Evolutionary conservation across 2,797 vertebrate genomes (phyloP).

Genomic region (Acanthis flammea): DNA sequence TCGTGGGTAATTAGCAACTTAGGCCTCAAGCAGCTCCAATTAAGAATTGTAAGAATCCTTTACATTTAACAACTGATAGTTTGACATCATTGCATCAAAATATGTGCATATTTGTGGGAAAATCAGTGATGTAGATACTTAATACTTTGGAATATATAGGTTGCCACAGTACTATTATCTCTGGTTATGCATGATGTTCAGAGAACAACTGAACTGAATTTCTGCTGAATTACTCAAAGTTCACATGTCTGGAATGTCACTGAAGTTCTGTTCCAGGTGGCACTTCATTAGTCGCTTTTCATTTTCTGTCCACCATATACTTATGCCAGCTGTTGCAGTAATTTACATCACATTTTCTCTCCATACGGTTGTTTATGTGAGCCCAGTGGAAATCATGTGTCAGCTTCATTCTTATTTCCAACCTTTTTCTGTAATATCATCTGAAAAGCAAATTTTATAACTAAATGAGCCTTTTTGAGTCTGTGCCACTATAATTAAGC

Average conservation of each 20-base stretch:
- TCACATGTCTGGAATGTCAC: neutral
- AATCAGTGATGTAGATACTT: neutral
- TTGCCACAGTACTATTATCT: neutral
- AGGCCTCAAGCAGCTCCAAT: neutral
- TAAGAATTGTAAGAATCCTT: neutral
- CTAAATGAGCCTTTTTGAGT: slow-evolving; percentile 56
- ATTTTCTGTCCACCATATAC: slow-evolving; percentile 44
- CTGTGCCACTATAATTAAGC: slow-evolving; percentile 52
- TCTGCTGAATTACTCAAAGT: neutral
- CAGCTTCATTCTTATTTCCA: slow-evolving; percentile 48
- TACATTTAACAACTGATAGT: neutral
- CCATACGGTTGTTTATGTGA: slow-evolving; percentile 49
- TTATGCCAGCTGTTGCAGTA: slow-evolving; percentile 53
- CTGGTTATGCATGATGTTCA: neutral
- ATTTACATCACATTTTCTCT: slow-evolving; percentile 59
- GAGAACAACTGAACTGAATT: neutral
- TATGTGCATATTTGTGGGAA: neutral
- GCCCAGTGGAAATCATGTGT: slow-evolving; percentile 62
- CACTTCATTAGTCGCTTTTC: slow-evolving; percentile 30
- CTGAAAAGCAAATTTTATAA: slow-evolving; percentile 61
- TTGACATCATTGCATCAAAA: neutral
- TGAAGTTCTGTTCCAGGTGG: slow-evolving; percentile 22
- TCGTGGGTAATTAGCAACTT: neutral
- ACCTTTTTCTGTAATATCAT: slow-evolving; percentile 43
- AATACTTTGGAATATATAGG: neutral